Evolutionary conservation across 2,113 vertebrate genomes (phyloP).

Genomic region (Semicossyphus pulcher): DNA sequence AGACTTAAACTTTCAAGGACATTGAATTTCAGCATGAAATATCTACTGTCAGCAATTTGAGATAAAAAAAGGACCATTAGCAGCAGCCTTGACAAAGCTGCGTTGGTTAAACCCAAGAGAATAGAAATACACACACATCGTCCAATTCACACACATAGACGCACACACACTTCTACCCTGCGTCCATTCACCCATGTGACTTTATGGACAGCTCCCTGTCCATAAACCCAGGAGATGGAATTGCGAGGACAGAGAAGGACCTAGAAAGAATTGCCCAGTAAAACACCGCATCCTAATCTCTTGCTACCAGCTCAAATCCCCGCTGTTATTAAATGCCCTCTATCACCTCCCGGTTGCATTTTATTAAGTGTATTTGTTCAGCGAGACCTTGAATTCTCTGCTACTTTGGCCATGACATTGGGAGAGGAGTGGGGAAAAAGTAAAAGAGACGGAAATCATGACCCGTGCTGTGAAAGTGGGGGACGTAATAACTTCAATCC

Average conservation of each 20-base stretch:
- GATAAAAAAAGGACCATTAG: slow-evolving; percentile 31
- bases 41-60: slow-evolving; percentile 13
- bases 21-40: slow-evolving; percentile 14
- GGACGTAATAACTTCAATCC: slow-evolving; percentile 31
- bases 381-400: slow-evolving; percentile 47
- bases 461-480: slow-evolving; percentile 20
- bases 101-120: slow-evolving; percentile 1
- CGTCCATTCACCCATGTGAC: slow-evolving; percentile 58
- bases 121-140: slow-evolving; percentile 28
- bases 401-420: slow-evolving; percentile 44
- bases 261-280: slow-evolving; percentile 54
- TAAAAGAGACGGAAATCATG: slow-evolving; percentile 17
- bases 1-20: neutral
- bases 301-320: slow-evolving; percentile 58
- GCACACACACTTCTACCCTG: slow-evolving; percentile 27
- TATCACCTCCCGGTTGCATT: slow-evolving; percentile 30
- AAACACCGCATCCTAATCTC: slow-evolving; percentile 69
- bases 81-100: slow-evolving; percentile 42
- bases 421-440: neutral
- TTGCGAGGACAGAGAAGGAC: slow-evolving; percentile 23
- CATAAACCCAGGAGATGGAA: slow-evolving; percentile 66
- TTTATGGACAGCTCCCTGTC: slow-evolving; percentile 66
- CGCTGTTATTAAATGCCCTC: slow-evolving; percentile 41
- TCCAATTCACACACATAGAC: slow-evolving; percentile 7
- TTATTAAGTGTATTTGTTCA: slow-evolving; percentile 66